A percentile compares a stretch with the other conserved stretches of the same genome.
These are phyloP conservation scores for Athalia circularis DNA, from an alignment of 2,888 invertebrate genomes.

Conservation along the genomic window DNA sequence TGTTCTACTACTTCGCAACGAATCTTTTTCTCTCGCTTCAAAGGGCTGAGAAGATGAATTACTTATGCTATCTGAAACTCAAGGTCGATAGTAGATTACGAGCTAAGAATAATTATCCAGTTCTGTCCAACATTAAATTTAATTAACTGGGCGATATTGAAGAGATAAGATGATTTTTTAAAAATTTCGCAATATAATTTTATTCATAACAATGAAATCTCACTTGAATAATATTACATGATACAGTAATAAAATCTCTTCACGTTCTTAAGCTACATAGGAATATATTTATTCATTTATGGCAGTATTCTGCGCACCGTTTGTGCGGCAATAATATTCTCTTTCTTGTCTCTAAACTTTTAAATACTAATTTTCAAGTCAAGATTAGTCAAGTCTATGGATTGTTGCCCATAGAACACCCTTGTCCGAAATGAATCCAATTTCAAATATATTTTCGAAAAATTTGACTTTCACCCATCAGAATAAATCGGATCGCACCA, in stretches of 20 bases:
- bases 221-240: neutral
- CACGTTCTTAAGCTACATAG: constrained; percentile 32
- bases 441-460: too few relatives aligned
- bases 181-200: constrained; percentile 35
- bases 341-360: too few relatives aligned
- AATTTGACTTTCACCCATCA: too few relatives aligned
- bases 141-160: neutral
- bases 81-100: too few relatives aligned
- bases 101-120: neutral
- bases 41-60: too few relatives aligned
- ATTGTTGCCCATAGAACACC: too few relatives aligned
- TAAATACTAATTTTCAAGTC: too few relatives aligned
- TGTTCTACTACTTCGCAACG: too few relatives aligned
- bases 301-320: constrained; percentile 21
- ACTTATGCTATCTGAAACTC: too few relatives aligned
- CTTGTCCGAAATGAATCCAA: too few relatives aligned
- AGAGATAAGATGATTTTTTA: constrained; percentile 4
- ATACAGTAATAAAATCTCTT: constrained; percentile 35
- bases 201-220: constrained; percentile 39
- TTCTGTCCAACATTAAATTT: neutral
- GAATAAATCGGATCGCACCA: neutral
- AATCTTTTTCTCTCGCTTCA: too few relatives aligned
- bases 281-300: constrained; percentile 20
- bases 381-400: too few relatives aligned
- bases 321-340: neutral